Conservation (phyloP, 2,797 vertebrate genomes). For the Nyctibius grandis region DNA sequence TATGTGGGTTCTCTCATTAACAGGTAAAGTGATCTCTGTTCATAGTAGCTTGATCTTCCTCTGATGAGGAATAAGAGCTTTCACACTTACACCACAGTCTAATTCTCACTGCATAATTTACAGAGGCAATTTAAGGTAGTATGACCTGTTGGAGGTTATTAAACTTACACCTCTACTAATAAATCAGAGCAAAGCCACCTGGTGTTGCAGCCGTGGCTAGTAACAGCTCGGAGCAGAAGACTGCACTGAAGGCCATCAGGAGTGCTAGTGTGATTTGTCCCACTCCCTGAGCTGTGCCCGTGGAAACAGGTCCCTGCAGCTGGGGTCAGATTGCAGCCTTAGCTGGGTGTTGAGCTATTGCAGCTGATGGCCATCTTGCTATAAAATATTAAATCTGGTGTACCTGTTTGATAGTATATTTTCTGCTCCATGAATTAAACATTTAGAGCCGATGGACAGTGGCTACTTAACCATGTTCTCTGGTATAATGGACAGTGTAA, state of each 20-base stretch:
- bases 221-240: background rate
- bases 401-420: background rate
- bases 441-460: background rate
- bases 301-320: background rate
- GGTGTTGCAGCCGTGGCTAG: background rate
- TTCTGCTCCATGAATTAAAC: background rate
- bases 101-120: background rate
- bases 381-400: background rate
- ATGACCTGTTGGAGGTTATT: background rate
- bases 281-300: background rate
- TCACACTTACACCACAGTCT: background rate
- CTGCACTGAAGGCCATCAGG: background rate
- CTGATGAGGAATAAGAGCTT: background rate
- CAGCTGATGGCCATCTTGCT: background rate
- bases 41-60: background rate
- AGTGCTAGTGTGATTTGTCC: background rate
- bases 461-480: background rate
- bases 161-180: background rate
- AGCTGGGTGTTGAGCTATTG: background rate
- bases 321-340: background rate
- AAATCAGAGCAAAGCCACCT: background rate
- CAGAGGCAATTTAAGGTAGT: background rate
- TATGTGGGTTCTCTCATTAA: background rate
- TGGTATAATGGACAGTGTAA: background rate
- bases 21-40: background rate